Conservation (phyloP, 2,888 invertebrate genomes). For the Acleris emargana region DNA sequence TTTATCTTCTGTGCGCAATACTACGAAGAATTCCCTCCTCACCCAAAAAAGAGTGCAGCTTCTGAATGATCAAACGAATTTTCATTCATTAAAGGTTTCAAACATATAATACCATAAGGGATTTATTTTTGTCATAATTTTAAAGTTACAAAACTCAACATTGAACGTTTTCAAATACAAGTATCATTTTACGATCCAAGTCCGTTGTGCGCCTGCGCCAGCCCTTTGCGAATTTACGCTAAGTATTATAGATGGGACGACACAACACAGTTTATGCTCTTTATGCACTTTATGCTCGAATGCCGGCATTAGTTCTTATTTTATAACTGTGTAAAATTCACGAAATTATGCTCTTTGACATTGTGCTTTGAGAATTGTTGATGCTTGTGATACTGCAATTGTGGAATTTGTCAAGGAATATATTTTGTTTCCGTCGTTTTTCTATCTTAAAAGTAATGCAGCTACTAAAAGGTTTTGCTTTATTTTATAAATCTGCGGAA, state of each 20-base stretch:
- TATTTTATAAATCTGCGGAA: too few relatives aligned
- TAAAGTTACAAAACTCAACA: too few relatives aligned
- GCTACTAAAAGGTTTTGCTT: too few relatives aligned
- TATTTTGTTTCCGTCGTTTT: background rate
- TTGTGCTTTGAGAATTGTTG: conserved; percentile 1
- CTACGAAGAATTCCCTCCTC: too few relatives aligned
- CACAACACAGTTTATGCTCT: conserved; percentile 14
- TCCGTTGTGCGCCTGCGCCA: conserved; percentile 6
- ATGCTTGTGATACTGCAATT: background rate
- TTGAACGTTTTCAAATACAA: background rate
- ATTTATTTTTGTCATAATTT: too few relatives aligned
- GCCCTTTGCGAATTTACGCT: conserved; percentile 13
- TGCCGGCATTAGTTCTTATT: conserved; percentile 15
- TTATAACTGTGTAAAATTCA: conserved; percentile 22
- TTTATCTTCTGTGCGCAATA: too few relatives aligned
- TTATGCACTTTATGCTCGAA: conserved; percentile 16
- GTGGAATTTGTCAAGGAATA: conserved; percentile 8
- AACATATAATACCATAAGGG: too few relatives aligned
- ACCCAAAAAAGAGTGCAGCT: too few relatives aligned
- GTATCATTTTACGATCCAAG: conserved; percentile 21
- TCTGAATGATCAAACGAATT: too few relatives aligned
- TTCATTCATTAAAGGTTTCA: too few relatives aligned
- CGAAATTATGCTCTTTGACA: conserved; percentile 13
- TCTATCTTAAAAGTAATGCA: too few relatives aligned
- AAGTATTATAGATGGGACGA: conserved; percentile 17